Evolutionary conservation across 2,888 invertebrate genomes (phyloP).

Genomic region (Ectemnius cavifrons): DNA sequence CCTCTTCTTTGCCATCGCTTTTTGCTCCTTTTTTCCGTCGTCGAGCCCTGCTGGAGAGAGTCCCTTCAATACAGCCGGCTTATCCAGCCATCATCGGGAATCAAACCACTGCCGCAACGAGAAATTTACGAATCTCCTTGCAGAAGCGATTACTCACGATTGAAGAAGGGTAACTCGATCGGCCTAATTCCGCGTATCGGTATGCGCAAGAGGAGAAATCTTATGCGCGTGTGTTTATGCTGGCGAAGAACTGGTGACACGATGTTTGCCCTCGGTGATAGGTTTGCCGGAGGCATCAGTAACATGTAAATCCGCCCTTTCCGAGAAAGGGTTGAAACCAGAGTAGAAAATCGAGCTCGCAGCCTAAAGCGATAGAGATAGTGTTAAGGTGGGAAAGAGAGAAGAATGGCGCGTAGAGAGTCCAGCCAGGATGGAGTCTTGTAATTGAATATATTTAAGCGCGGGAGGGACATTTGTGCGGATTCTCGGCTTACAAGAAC

Average conservation of each 20-base stretch:
- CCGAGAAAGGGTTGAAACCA: slow-evolving; percentile 16
- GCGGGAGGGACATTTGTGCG: slow-evolving; percentile 75
- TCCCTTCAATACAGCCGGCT: slow-evolving; percentile 18
- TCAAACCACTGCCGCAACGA: slow-evolving; percentile 31
- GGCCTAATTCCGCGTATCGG: neutral
- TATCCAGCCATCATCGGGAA: slow-evolving; percentile 13
- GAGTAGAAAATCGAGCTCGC: slow-evolving; percentile 16
- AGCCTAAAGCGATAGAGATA: slow-evolving; percentile 14
- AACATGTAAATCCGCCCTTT: slow-evolving; percentile 17
- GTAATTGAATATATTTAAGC: slow-evolving; percentile 75
- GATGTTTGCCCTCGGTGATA: neutral
- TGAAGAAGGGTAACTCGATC: neutral
- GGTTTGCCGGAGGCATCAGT: slow-evolving; percentile 13
- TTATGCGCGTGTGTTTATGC: no score
- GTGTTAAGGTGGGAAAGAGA: slow-evolving; percentile 7
- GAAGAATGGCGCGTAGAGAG: slow-evolving; percentile 30
- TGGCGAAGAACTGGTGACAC: neutral
- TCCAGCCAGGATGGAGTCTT: slow-evolving; percentile 47
- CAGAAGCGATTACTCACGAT: slow-evolving; percentile 7
- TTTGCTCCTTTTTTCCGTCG: slow-evolving; percentile 24
- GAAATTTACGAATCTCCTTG: slow-evolving; percentile 26
- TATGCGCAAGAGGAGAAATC: no score
- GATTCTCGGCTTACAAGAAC: slow-evolving; percentile 75
- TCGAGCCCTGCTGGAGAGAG: neutral
- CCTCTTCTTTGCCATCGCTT: slow-evolving; percentile 43